These are phyloP conservation scores for Tortricodes alternella DNA, from an alignment of 2,888 invertebrate genomes.

Conservation along the genomic window DNA sequence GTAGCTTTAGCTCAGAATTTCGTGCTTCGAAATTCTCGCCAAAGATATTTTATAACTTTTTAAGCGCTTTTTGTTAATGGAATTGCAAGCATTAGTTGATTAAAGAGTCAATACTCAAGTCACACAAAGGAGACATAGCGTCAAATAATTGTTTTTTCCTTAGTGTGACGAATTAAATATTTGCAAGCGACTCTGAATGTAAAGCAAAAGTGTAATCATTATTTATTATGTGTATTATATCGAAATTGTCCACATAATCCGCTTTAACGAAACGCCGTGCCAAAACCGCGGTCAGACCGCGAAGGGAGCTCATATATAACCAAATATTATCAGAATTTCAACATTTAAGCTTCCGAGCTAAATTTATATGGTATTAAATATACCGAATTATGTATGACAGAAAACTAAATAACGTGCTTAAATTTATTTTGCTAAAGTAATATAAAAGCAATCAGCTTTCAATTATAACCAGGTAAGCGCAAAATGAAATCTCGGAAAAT, in stretches of 20 bases:
- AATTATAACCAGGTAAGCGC: neutral
- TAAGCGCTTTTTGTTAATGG: conserved; percentile 36
- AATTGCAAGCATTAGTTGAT: conserved; percentile 34
- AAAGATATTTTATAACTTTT: conserved; percentile 41
- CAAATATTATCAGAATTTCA: neutral
- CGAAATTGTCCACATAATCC: conserved; percentile 30
- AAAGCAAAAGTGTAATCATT: neutral
- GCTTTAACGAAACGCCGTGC: conserved; percentile 20
- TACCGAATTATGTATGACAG: no score
- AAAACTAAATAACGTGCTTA: neutral
- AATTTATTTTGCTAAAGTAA: conserved; percentile 1
- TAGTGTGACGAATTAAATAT: neutral
- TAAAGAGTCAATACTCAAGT: neutral
- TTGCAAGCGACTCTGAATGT: conserved; percentile 16
- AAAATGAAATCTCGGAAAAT: neutral
- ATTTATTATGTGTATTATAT: conserved; percentile 35
- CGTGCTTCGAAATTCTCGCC: conserved; percentile 46
- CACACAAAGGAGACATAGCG: neutral
- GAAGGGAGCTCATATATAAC: conserved; percentile 1
- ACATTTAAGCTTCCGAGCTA: no score
- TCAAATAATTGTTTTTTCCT: neutral
- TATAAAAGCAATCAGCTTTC: neutral
- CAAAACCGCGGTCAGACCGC: conserved; percentile 18
- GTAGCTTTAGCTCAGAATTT: conserved; percentile 26
- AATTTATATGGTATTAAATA: neutral